Evolutionary conservation across 53 echinoderm and acorn worm species (phyloP).

Genomic region (Henricia sp.): DNA sequence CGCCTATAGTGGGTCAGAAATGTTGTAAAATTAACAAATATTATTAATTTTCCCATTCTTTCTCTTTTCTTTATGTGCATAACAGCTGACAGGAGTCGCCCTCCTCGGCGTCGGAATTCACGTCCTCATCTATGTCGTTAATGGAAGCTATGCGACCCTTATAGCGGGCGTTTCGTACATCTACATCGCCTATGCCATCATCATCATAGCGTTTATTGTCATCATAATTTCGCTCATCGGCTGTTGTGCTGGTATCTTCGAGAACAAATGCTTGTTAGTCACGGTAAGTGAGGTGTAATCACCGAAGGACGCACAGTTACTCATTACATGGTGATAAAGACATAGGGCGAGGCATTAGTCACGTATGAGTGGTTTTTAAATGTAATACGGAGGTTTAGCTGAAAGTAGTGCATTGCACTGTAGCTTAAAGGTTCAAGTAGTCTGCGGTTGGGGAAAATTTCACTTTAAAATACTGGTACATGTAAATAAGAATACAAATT

Average conservation of each 20-base stretch:
- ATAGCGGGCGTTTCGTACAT: constrained; percentile 77
- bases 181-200: constrained; percentile 76
- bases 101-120: constrained; percentile 74
- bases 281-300: constrained; percentile 47
- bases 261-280: constrained; percentile 76
- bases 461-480: too few species aligned
- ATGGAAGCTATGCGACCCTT: constrained; percentile 74
- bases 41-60: not conserved
- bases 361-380: too few species aligned
- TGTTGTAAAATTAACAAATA: not conserved
- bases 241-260: constrained; percentile 74
- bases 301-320: not conserved
- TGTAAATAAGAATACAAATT: too few species aligned
- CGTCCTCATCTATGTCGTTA: constrained; percentile 72
- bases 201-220: constrained; percentile 73
- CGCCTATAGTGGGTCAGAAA: not conserved
- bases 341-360: too few species aligned
- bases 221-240: constrained; percentile 76
- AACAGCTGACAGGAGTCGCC: constrained; percentile 71
- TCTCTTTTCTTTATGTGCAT: not conserved
- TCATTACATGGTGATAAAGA: too few species aligned
- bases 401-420: too few species aligned
- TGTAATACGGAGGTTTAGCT: too few species aligned
- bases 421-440: too few species aligned
- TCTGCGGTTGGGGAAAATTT: too few species aligned